Base-by-base conservation (phyloP, 2,888 invertebrate species). In the Dysmachus trigonus region DNA sequence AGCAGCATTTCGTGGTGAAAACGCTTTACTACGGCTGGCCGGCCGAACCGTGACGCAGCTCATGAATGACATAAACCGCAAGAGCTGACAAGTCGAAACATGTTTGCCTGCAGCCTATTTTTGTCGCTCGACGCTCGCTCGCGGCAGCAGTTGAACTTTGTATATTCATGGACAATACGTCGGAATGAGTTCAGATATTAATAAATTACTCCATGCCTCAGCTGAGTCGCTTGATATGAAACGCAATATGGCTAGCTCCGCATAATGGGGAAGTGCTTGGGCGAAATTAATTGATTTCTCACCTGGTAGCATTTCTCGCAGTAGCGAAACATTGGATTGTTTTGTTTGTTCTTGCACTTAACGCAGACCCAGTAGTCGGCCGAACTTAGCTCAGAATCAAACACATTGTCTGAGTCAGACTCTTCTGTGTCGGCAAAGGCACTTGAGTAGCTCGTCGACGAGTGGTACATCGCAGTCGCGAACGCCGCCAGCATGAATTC, bases 281-380 rank as follows among this genome's bases (percentile, higher is more conserved):
- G 1, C 51, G 30, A 18, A 62, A 62, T 62, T 62, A 62, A 62
- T 62, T 27, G 35, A 15, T 47, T 27, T 62, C 82, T 88, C 88
- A 95, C 95, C 95, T 95, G 94, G 91, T 94, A 95, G 90, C 95
- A 95, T 91, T 94, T 94, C 90, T 95, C 94, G 91, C 95, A 96
- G 92, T 94, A 95, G 88, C 95, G 92, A 90, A 94, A 95, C 86
- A 93, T 91, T 53, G 95, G 95, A 92, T 95, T 95, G 90, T 95
- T 94, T 90, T 93, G 94, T 88, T 91, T 90, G 79, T 93, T 93
- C 88, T 93, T 93, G 92, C 95, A 95, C 90, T 94, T 94, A 22
- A 94, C 93, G 90, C 96, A 96, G 85, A 93, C 92, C 93, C 94
- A 93, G 92, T 94, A 95, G 91, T 94, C 95, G 88, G 93, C 92